Conservation (phyloP, 2,797 vertebrate species). For the Enteromius paludinosus region DNA sequence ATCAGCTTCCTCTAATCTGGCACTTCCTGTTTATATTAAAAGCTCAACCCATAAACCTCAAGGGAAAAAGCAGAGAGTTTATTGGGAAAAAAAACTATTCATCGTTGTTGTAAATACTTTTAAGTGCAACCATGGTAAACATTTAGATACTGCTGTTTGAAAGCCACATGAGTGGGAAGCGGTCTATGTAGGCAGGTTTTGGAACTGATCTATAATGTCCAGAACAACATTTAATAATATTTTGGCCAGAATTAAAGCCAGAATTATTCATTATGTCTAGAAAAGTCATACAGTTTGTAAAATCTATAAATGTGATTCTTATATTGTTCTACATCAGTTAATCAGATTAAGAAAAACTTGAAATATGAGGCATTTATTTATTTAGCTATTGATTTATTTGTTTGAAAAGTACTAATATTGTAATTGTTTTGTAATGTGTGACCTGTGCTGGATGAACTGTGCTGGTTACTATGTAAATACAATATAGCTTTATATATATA, state of each 20-base stretch:
- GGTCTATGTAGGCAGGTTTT: neutral
- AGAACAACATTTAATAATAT: neutral
- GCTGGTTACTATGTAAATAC: too few relatives aligned
- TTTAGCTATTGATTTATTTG: too few relatives aligned
- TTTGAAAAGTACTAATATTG: too few relatives aligned
- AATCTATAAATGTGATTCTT: too few relatives aligned
- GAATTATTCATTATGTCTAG: neutral
- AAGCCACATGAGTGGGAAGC: neutral
- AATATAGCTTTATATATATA: too few relatives aligned
- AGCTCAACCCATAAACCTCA: neutral
- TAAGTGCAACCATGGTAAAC: neutral
- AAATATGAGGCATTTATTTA: too few relatives aligned
- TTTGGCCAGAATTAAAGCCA: neutral
- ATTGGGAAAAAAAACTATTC: too few relatives aligned
- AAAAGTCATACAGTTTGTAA: too few relatives aligned
- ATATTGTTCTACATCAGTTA: too few relatives aligned
- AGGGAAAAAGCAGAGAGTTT: neutral
- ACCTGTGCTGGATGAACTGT: too few relatives aligned
- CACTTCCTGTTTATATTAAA: neutral
- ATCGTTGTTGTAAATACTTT: neutral
- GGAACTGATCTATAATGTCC: neutral
- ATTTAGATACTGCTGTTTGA: neutral
- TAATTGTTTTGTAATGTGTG: too few relatives aligned
- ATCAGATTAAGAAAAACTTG: too few relatives aligned
- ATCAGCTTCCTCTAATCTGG: neutral